Evolutionary conservation across 2,113 vertebrate species (phyloP).

Genomic region (Mustelus asterias): DNA sequence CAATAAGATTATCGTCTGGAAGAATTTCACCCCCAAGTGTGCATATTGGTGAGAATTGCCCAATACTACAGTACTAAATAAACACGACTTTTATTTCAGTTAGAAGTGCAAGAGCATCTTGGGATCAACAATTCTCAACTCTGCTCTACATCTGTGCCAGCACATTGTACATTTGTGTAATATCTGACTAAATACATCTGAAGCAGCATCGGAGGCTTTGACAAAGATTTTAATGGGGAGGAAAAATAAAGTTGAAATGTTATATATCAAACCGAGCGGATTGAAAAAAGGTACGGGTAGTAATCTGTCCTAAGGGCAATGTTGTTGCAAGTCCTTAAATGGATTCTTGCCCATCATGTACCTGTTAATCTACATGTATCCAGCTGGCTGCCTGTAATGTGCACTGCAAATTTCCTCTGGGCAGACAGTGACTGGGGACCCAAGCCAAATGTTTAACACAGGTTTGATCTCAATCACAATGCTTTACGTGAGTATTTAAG

Average conservation of each 20-base stretch:
- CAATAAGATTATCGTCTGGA: not conserved
- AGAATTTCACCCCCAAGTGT: not conserved
- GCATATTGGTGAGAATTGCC: not conserved
- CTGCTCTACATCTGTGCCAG: not conserved
- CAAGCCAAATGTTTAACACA: not conserved
- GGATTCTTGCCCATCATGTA: not conserved
- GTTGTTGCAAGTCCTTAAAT: conserved; percentile 5
- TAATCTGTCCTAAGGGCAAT: not conserved
- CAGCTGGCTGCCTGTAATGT: not conserved
- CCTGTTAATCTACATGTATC: not conserved
- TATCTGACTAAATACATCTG: not conserved
- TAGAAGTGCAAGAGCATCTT: not conserved
- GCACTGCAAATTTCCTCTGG: not conserved
- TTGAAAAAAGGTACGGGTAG: not conserved
- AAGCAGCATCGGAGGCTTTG: not conserved
- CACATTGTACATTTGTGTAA: not conserved
- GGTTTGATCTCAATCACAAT: conserved; percentile 12
- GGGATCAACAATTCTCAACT: not conserved
- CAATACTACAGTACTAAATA: not conserved
- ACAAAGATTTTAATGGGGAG: not conserved
- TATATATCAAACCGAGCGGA: not conserved
- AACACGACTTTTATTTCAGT: not conserved
- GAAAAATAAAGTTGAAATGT: not conserved
- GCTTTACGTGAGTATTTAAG: not conserved
- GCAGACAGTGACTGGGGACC: not conserved